Percentiles rank a stretch among this genome's conserved stretches.
Evolutionary conservation across 2,113 vertebrate genomes (phyloP).

Genomic region (Oceanodroma tethys): DNA sequence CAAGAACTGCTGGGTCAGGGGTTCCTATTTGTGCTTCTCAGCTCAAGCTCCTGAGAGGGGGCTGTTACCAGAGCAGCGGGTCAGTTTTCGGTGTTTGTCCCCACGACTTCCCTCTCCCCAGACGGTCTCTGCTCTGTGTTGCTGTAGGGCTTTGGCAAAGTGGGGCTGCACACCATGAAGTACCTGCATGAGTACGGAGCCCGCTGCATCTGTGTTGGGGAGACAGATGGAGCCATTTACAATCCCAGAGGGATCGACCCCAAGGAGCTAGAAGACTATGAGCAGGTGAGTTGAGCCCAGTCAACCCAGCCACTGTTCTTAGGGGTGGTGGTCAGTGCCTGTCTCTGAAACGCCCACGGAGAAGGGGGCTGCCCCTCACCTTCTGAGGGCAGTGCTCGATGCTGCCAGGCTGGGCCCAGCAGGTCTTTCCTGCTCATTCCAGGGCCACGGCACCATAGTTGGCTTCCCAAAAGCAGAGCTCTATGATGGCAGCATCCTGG

Average conservation of each 20-base stretch:
- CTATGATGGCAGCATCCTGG: not conserved
- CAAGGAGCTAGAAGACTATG: not conserved
- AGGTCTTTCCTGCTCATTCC: not conserved
- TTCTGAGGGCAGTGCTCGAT: not conserved
- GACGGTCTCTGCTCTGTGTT: not conserved
- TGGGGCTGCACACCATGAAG: not conserved
- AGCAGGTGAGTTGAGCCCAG: not conserved
- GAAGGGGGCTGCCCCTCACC: not conserved
- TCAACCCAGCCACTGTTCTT: not conserved
- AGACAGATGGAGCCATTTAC: not conserved
- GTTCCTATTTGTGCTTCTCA: not conserved
- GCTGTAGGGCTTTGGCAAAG: not conserved
- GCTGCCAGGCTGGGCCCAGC: not conserved
- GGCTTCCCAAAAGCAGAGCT: not conserved
- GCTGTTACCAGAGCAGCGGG: not conserved
- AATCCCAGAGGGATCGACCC: not conserved
- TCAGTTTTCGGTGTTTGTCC: not conserved
- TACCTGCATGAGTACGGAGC: not conserved
- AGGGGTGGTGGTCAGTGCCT: not conserved
- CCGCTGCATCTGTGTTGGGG: not conserved
- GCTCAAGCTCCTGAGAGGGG: not conserved
- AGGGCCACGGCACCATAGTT: not conserved
- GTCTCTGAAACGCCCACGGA: not conserved
- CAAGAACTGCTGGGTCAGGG: not conserved
- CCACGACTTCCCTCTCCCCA: not conserved